Evolutionary conservation across 1,140 invertebrate species (phyloP).

Genomic region (Samia ricini): DNA sequence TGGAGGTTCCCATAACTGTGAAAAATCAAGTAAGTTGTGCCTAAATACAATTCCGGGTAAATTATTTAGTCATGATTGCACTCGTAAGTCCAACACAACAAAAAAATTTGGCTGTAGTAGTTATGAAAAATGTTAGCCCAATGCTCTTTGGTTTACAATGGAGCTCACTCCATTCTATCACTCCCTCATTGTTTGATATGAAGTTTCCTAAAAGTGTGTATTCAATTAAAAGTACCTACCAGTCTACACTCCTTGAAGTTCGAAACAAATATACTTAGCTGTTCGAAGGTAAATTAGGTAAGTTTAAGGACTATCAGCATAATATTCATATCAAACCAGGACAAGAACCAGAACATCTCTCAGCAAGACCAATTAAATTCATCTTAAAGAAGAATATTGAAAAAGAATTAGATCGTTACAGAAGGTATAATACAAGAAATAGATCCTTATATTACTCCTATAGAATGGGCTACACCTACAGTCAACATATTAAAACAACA

Average conservation of each 20-base stretch:
- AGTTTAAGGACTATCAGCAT: constrained; percentile 8
- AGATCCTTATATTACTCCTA: not conserved
- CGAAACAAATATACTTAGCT: constrained; percentile 8
- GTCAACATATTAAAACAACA: constrained; percentile 15
- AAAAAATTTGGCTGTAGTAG: constrained; percentile 10
- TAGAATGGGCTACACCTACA: constrained; percentile 15
- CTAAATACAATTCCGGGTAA: no score
- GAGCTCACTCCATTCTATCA: no score
- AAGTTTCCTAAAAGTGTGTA: constrained; percentile 13
- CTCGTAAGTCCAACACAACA: no score
- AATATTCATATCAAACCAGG: constrained; percentile 9
- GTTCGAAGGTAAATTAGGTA: constrained; percentile 9
- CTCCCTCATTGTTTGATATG: no score
- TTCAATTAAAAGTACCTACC: constrained; percentile 3
- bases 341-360: constrained; percentile 5
- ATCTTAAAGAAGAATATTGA: constrained; percentile 12
- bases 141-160: constrained; percentile 15
- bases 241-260: not conserved
- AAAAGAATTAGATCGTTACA: constrained; percentile 3
- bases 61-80: no score
- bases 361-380: constrained; percentile 9
- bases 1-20: no score
- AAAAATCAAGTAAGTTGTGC: no score
- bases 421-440: constrained; percentile 12
- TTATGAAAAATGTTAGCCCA: constrained; percentile 14